Base-by-base conservation (phyloP, 2,888 invertebrate species). In the Abrostola tripartita region DNA sequence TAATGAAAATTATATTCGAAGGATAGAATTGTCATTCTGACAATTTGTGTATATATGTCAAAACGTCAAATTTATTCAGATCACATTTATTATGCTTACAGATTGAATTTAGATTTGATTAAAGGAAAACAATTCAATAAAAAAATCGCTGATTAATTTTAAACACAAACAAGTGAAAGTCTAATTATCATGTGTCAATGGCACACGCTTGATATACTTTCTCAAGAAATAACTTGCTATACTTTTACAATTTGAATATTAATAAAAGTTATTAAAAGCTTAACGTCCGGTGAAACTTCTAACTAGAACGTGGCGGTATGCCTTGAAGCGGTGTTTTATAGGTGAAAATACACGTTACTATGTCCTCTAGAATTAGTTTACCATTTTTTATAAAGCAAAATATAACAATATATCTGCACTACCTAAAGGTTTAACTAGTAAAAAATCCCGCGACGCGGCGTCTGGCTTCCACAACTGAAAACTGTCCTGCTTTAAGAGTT, bases 81-180 rank as follows among this genome's bases (percentile, higher is more conserved):
- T n/a, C n/a, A n/a, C n/a, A n/a, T n/a, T n/a, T n/a, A n/a, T n/a
- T n/a, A n/a, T n/a, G 7, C 6, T 47, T 35, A 36, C 37, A 47
- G 8, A 47, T 61, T 37, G n/a, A n/a, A n/a, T 12, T 41, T n/a
- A n/a, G 12, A 35, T 35, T 35, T 24, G 37, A 35, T 44, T 52
- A 68, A 52, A 35, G 49, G 52, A 56, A 59, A 52, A 24, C 2
- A 8, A 24, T 47, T 14, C 44, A 8, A 47, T 47, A 47, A 44
- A 42, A 44, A 24, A 2, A 47, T 52, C 12, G 54, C 54, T 52
- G 36, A 52, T 58, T 14, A 35, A 40, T 67, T 54, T 50, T 47
- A 55, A 52, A 67, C 42, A 42, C 11, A 24, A 24, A 35, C 36
- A 36, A 58, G 72, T 55, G 70, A 71, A 71, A 71, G 72, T 36